A percentile compares a stretch with the other conserved stretches of the same genome.
phyloP scores from a whole-genome alignment of 2,888 invertebrate species.

The Agonum fuliginosum region DNA sequence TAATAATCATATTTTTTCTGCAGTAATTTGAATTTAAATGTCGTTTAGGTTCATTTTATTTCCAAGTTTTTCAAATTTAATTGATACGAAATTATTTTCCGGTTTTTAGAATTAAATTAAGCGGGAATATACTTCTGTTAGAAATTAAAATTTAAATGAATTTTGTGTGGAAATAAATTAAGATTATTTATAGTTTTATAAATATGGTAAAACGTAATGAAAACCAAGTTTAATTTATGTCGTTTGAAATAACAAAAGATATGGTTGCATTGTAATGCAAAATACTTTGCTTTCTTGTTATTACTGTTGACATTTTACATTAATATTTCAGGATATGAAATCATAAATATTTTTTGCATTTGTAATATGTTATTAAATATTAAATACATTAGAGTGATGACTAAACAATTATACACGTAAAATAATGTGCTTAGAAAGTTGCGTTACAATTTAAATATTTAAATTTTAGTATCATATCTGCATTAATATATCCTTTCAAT shows the following conservation, averaged over 20 bases:
- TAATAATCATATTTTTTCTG: slow-evolving; percentile 29
- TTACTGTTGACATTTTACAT: slow-evolving; percentile 16
- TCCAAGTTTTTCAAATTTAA: slow-evolving; percentile 26
- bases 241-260: neutral
- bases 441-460: slow-evolving; percentile 23
- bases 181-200: slow-evolving; percentile 15
- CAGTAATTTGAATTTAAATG: slow-evolving; percentile 38
- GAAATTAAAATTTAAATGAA: slow-evolving; percentile 26
- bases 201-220: neutral
- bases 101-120: slow-evolving; percentile 33
- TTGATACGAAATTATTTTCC: slow-evolving; percentile 27
- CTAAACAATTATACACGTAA: slow-evolving; percentile 27
- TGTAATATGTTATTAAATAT: neutral
- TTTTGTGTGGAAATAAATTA: neutral
- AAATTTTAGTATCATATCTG: slow-evolving; percentile 28
- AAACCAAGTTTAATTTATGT: too few relatives aligned
- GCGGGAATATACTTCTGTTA: slow-evolving; percentile 8
- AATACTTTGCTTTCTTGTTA: neutral
- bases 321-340: slow-evolving; percentile 3
- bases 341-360: slow-evolving; percentile 21
- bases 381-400: slow-evolving; percentile 27
- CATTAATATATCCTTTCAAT: slow-evolving; percentile 33
- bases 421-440: slow-evolving; percentile 36
- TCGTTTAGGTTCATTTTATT: slow-evolving; percentile 33
- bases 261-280: neutral